A percentile compares a stretch with the other conserved stretches of the same genome.
Evolutionary conservation across 2,113 vertebrate species (phyloP).

Genomic region (Antechinus stuartii): DNA sequence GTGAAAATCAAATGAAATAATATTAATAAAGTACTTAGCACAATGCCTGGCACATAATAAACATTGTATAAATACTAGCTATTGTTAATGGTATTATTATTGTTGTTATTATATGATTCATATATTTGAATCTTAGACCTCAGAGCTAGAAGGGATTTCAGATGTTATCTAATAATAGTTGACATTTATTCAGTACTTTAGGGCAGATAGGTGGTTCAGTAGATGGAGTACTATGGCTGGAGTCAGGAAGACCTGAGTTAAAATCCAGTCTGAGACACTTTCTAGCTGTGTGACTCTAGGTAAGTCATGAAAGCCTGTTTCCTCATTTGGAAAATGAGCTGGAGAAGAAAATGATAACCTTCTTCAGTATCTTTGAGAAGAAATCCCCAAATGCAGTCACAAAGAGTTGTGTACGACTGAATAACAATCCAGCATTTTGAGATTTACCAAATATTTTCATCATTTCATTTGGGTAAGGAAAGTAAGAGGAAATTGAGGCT

Average conservation of each 20-base stretch:
- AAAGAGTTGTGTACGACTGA: not conserved
- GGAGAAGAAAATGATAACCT: not conserved
- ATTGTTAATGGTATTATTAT: too few relatives aligned
- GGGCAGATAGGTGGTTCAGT: not conserved
- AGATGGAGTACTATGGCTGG: too few relatives aligned
- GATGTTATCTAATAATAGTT: not conserved
- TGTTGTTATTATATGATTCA: too few relatives aligned
- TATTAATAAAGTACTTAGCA: too few relatives aligned
- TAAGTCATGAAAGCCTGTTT: not conserved
- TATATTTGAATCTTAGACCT: too few relatives aligned
- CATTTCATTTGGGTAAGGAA: too few relatives aligned
- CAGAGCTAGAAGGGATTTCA: not conserved
- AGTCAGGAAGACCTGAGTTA: not conserved
- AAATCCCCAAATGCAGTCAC: not conserved
- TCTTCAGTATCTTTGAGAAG: not conserved
- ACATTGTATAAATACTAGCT: too few relatives aligned
- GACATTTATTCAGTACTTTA: not conserved
- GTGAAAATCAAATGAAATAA: too few relatives aligned
- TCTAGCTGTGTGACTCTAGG: not conserved
- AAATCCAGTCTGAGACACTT: not conserved
- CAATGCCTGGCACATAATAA: too few relatives aligned
- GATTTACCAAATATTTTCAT: too few relatives aligned
- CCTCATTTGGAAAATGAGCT: not conserved
- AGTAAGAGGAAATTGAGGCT: too few relatives aligned
- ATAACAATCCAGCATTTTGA: too few relatives aligned